These are phyloP conservation scores for Chrysolina oricalcia DNA, from an alignment of 2,888 invertebrate genomes.

Conservation along the genomic window DNA sequence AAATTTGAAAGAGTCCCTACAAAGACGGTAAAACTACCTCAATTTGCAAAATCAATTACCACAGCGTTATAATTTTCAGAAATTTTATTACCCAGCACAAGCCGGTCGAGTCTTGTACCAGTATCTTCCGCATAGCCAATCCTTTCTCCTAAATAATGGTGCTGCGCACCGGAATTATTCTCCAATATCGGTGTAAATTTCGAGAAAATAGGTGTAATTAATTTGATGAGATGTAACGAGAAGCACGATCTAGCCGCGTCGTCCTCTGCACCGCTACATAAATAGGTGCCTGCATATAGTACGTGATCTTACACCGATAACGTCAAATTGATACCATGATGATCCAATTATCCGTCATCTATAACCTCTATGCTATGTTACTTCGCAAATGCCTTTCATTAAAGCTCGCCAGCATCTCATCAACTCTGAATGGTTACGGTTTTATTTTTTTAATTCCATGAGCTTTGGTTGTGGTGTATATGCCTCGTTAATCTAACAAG, in stretches of 20 bases:
- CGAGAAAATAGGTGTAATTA: constrained; percentile 55
- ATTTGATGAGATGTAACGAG: constrained; percentile 63
- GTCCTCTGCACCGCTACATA: constrained; percentile 34
- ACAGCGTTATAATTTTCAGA: constrained; percentile 16
- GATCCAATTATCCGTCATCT: constrained; percentile 64
- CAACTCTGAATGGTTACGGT: constrained; percentile 22
- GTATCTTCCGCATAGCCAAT: constrained; percentile 27
- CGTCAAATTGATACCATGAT: constrained; percentile 70
- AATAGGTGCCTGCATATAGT: constrained; percentile 57
- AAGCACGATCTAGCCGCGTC: constrained; percentile 63
- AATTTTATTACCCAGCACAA: constrained; percentile 20
- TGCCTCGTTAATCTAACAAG: constrained; percentile 14
- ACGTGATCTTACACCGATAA: constrained; percentile 70
- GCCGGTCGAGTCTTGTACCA: background rate
- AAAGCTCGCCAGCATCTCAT: constrained; percentile 29
- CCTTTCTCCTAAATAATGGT: constrained; percentile 31
- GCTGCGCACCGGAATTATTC: constrained; percentile 15
- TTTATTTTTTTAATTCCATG: constrained; percentile 3
- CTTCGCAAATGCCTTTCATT: constrained; percentile 32
- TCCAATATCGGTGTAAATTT: constrained; percentile 42
- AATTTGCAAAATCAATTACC: constrained; percentile 21
- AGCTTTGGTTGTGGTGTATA: constrained; percentile 22
- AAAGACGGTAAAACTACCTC: background rate
- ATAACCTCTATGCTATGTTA: constrained; percentile 31
- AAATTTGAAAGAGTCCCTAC: background rate